Evolutionary conservation across 92 coral and sea anemone genomes (phyloP), one percentile per base, ranked within the genome.

Genomic region (Blastomussa wellsi): DNA sequence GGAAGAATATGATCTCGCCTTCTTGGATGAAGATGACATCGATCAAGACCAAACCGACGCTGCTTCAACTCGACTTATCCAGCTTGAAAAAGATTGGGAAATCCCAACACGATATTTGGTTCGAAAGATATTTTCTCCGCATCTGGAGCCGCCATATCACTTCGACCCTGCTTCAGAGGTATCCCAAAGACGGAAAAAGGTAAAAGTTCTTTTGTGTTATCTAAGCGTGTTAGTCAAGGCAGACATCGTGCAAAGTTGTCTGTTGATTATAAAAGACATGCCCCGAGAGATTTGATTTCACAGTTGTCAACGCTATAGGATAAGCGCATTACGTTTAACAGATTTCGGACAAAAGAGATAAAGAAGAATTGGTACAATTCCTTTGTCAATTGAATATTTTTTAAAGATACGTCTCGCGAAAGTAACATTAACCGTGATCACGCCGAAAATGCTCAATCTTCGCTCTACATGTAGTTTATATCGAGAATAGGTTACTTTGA

Each of bases 101-200:
- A 86, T 93, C 87, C 94, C 93, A 41, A 72, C 92, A 10, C 91
- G 92, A 82, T 94, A 84, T 81, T 77, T 92, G 68, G 81, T 92
- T 87, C 92, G 93, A 83, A 92, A 92, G 87, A 90, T 89, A 68
- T 93, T 93, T 79, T 93, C 96, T 31, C 96, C 96, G 13, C 96
- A 93, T 78, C 83, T 91, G 20, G 95, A 92, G 67, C 93, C 98
- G 1, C 95, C 98, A 6, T 92, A 88, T 81, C 97, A 87, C 69
- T 85, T 71, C 78, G 90, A 94, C 69, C 95, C 98, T 36, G 92
- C 92, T 22, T 93, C 84, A 52, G 98, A 94, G 66, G 84, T 52
- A 52, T 86, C 91, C 49, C 90, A 81, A 24, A 84, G 95, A 39
- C 86, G 93, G n/a, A 85, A 88, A 72, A 92, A 94, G 98, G 98